Base-by-base conservation (phyloP, 2,113 vertebrate species). In the Salvelinus fontinalis region DNA sequence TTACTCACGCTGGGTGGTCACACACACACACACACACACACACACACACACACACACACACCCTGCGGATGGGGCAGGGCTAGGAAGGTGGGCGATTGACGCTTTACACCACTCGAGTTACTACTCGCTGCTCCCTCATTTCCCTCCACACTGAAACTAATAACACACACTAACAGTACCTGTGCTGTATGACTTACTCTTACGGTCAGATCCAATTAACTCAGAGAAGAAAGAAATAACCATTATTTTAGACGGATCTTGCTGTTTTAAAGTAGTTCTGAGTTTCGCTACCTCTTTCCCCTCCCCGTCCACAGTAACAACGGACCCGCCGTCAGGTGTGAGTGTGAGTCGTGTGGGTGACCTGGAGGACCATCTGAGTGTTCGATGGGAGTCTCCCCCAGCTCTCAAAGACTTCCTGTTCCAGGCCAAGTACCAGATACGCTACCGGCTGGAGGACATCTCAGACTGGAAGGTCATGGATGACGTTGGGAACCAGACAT, bases 381-480 rank as follows among this genome's bases (percentile, higher is more conserved):
- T 99, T 13, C 97, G 95, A 82, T 99, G 97, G 97, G 96, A 96
- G 75, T 96, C 96, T 0, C 97, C 97, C 0, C 96, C 97, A 0
- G 97, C 96, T 3, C 94, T 99, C 70, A 98, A 97, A 85, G 97
- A 99, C 86, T 99, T 98, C 89, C 94, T 99, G 34, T 99, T 99
- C 83, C 97, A 97, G 91, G 97, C 97, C 92, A 99, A 99, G 88
- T 99, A 99, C 88, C 97, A 99, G 94, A 99, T 99, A 90, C 96
- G 97, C 85, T 99, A 99, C 92, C 94, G 97, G 0, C 95, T 99
- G 82, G 97, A 99, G 90, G 96, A 98, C 88, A 98, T 95, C 85
- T 93, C 94, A 11, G 96, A 98, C 80, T 99, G 97, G 97, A 99
- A 99, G 97, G 74, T 73, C 44, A 97, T 99, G 87, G 95, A 99